phyloP scores from a whole-genome alignment of 37 sponge, comb jelly and placozoan genomes.

The Halisarca cf. caerulea region DNA sequence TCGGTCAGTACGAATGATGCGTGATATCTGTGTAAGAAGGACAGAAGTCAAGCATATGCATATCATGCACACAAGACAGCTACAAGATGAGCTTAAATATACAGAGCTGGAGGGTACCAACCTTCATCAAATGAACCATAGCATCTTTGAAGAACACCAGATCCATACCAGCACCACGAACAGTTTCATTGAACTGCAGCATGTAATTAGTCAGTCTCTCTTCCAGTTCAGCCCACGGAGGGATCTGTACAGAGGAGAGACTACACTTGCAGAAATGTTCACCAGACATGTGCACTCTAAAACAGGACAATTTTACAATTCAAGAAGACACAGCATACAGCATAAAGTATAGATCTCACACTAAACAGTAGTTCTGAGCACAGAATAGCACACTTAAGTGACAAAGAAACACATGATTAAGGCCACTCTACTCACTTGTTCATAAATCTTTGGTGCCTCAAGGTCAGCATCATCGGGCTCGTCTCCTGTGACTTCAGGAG shows the following conservation, averaged over 20 bases:
- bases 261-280: not conserved
- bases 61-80: conserved; percentile 8
- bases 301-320: too few relatives aligned
- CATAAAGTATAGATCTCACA: too few relatives aligned
- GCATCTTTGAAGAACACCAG: conserved; percentile 99
- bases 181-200: conserved; percentile 94
- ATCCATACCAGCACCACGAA: conserved; percentile 98
- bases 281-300: too few relatives aligned
- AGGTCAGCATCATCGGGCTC: conserved; percentile 93
- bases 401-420: too few relatives aligned
- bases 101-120: not conserved
- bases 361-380: too few relatives aligned
- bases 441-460: conserved; percentile 98
- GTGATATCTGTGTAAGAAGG: conserved; percentile 71
- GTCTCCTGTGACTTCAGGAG: conserved; percentile 97
- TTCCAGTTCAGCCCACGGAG: conserved; percentile 68
- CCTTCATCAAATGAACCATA: conserved; percentile 93
- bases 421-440: conserved; percentile 56
- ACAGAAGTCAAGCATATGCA: not conserved
- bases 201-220: conserved; percentile 77
- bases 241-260: conserved; percentile 47
- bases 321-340: too few relatives aligned
- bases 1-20: conserved; percentile 95
- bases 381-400: too few relatives aligned
- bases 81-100: not conserved